Base-by-base conservation (phyloP, 2,888 invertebrate genomes). In the Cheilosia soror region DNA sequence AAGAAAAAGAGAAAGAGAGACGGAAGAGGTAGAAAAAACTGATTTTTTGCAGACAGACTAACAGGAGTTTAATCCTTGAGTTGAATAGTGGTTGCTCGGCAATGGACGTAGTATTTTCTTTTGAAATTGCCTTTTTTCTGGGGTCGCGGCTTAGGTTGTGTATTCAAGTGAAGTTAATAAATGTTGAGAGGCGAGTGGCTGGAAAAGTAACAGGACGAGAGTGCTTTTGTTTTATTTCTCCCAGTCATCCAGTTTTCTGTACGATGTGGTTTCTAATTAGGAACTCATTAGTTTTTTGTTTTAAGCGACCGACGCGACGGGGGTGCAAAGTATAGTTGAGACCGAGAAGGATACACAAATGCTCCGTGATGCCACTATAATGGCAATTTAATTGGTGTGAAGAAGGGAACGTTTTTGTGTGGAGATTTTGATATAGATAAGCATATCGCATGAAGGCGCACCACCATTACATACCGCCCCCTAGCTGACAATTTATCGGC, bases 201-300 rank as follows among this genome's bases (percentile, higher is more conserved):
- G 62, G 29, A 42, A 47, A 63, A 62, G 51, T 53, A 51, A 53
- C 44, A 51, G 55, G 20, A 71, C 49, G 47, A 77, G 42, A n/a
- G 49, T 31, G 65, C 73, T 73, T 73, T 65, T 60, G 65, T 79
- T 72, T 79, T 51, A 65, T 55, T 71, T 42, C 47, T 51, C 9
- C 31, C 33, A 63, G 40, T 29, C 40, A 40, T 65, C 42, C 20
- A 57, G 40, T 63, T 71, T 37, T 57, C 53, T 78, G 15, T 42
- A 58, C 71, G 53, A 72, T 73, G 73, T 33, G 58, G 72, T 68
- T 79, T 79, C 55, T 75, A 78, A 75, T 79, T 84, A 84, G 63
- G 44, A 73, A 79, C 79, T 84, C 83, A 84, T 79, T 79, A 75
- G 79, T 73, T 65, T 33, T 44, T 57, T 63, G 20, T 20, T 20